Base-by-base conservation (phyloP, 2,113 vertebrate species). In the Propithecus coquereli region DNA sequence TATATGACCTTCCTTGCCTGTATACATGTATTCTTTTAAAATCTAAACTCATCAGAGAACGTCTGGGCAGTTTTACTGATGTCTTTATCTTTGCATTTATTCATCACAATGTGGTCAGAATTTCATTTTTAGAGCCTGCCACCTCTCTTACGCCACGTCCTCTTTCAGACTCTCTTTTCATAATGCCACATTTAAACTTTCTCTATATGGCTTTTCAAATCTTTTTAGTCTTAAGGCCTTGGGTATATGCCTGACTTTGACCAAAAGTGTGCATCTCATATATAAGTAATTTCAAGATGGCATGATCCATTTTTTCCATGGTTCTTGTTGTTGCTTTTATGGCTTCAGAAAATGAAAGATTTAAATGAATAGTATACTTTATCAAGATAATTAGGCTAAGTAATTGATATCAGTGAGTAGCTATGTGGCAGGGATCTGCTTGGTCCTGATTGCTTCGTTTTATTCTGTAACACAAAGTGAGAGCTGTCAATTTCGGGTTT, bases 381-480 rank as follows among this genome's bases (percentile, higher is more conserved):
- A 94, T 90, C 95, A 81, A 96, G 94, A 87, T 87, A 82, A 93
- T 93, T 92, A 90, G 93, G 22, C 63, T 43, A n/a, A 96, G 92
- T 92, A 96, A 95, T 94, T 96, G 95, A 94, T 77, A 92, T 82
- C 50, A 10, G 91, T 54, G 74, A 65, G 71, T 59, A 71, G 79
- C 85, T 76, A 20, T 45, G 91, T 87, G 79, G 80, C 93, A 86
- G 87, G 95, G 89, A 52, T 52, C 76, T 70, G 79, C 93, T n/a
- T 43, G 90, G 94, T 37, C 82, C 95, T 95, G 82, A 97, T 90
- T 97, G 91, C 95, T 94, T 87, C 34, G 37, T 70, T 94, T 95
- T 57, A 47, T 86, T 94, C 45, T 18, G 79, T 74, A 91, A 92
- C 80, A 81, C 85, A 61, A 83, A 93, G 80, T 73, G 94, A 95